Percentiles rank a stretch among this genome's conserved stretches.
phyloP scores from a whole-genome alignment of 2,888 invertebrate species.

The Pilophorus perplexus region DNA sequence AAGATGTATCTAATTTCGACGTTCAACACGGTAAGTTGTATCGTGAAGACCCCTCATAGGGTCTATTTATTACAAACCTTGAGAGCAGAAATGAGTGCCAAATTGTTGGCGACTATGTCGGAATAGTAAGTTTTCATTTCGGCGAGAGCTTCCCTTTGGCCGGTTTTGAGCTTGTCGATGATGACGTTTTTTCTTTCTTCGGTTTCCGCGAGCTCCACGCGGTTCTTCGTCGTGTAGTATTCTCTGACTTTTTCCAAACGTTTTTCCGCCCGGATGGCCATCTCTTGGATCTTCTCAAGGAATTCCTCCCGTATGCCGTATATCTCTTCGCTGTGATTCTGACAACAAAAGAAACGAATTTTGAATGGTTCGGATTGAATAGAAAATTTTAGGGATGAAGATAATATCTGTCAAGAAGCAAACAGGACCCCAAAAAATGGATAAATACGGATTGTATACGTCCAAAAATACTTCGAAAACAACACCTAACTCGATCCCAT shows the following conservation, averaged over 20 bases:
- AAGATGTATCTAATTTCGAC: too few relatives aligned
- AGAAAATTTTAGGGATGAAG: too few relatives aligned
- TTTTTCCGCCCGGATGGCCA: slow-evolving; percentile 70
- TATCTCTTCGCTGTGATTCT: slow-evolving; percentile 57
- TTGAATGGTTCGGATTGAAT: too few relatives aligned
- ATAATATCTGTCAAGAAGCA: too few relatives aligned
- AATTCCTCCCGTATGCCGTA: slow-evolving; percentile 63
- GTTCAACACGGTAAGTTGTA: too few relatives aligned
- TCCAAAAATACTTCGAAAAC: too few relatives aligned
- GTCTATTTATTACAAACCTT: slow-evolving; percentile 58
- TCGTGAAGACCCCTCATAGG: too few relatives aligned
- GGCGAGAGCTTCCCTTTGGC: slow-evolving; percentile 80
- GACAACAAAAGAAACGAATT: neutral
- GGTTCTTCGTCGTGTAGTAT: slow-evolving; percentile 69
- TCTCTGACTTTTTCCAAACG: slow-evolving; percentile 69
- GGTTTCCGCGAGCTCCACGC: slow-evolving; percentile 81
- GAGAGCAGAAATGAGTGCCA: slow-evolving; percentile 83
- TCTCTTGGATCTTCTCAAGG: slow-evolving; percentile 65
- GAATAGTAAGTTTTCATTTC: slow-evolving; percentile 95
- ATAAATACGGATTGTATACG: too few relatives aligned
- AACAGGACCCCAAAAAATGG: too few relatives aligned
- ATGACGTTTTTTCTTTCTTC: slow-evolving; percentile 84
- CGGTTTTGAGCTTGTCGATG: slow-evolving; percentile 58
- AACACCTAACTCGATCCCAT: too few relatives aligned
- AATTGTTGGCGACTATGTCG: slow-evolving; percentile 88